phyloP scores from a whole-genome alignment of 1,140 invertebrate genomes.

The Leucophenga varia region DNA sequence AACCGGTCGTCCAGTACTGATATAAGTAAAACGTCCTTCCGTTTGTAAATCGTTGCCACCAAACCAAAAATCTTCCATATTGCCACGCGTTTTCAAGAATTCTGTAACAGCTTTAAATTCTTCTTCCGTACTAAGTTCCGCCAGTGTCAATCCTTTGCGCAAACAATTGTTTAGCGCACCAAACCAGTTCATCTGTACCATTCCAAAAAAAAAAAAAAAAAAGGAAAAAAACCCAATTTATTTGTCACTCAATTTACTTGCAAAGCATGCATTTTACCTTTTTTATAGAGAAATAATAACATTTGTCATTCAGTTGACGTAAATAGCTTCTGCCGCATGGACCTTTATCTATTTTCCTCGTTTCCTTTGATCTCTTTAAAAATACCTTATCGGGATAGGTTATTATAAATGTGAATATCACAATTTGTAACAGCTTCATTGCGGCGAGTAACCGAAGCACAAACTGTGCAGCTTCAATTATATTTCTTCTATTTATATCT shows the following conservation, averaged over 20 bases:
- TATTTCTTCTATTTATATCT: slow-evolving; percentile 38
- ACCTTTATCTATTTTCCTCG: slow-evolving; percentile 6
- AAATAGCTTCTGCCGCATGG: slow-evolving; percentile 30
- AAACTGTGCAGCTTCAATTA: slow-evolving; percentile 18
- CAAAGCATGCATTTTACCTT: no score
- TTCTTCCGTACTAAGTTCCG: slow-evolving; percentile 49
- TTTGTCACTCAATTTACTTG: background rate
- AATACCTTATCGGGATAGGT: slow-evolving; percentile 24
- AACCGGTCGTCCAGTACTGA: slow-evolving; percentile 22
- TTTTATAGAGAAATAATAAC: slow-evolving; percentile 30
- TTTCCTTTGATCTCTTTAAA: slow-evolving; percentile 2
- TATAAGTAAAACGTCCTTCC: slow-evolving; percentile 32
- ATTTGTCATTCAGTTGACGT: slow-evolving; percentile 25
- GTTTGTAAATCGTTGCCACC: slow-evolving; percentile 33
- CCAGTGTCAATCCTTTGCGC: slow-evolving; percentile 67
- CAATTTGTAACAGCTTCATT: slow-evolving; percentile 34
- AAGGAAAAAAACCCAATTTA: background rate
- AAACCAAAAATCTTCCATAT: slow-evolving; percentile 33
- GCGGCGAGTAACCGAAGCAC: slow-evolving; percentile 15
- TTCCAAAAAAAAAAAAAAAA: background rate
- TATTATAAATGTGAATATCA: slow-evolving; percentile 30
- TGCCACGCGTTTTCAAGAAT: slow-evolving; percentile 9
- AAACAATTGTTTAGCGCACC: slow-evolving; percentile 59
- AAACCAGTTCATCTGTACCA: slow-evolving; percentile 34
- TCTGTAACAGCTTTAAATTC: slow-evolving; percentile 19